Base-by-base conservation (phyloP, 2,888 invertebrate species). In the Macropis europaea region DNA sequence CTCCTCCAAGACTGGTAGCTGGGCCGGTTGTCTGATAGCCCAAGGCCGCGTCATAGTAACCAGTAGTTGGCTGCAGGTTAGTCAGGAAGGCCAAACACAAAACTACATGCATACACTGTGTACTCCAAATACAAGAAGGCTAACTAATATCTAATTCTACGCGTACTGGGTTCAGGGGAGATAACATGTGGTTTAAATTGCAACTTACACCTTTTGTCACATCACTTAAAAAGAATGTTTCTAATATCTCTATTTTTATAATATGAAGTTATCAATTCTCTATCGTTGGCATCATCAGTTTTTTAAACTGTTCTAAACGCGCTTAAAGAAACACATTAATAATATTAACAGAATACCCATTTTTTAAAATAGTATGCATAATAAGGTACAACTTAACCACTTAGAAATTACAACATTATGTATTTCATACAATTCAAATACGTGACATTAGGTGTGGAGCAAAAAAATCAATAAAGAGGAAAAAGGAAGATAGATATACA, bases 1-100 rank as follows among this genome's bases (percentile, higher is more conserved):
- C 94, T 66, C 94, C 93, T 50, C 94, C 93, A 84, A 94, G 90
- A 84, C 94, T 94, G 74, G 94, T 94, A 73, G 94, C 89, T 42
- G 90, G 89, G 63, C 88, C 90, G 63, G 89, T 94, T 76, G 94
- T 93, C 91, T 93, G 93, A 91, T 94, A 95, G 90, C 94, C 93
- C 91, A 95, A 79, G 73, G 89, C 80, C 85, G 89, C 92, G 90
- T 95, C 95, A 90, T 94, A 95, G 91, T 94, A 95, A 87, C 93
- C 93, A 85, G 92, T 91, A 88, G 90, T 90, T 86, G 90, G 89
- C 90, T 90, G 87, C 87, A 88, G 86, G 89, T 89, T 89, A 89
- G 88, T 89, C 87, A 88, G 87, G 88, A 83, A 89, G 86, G 87
- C 88, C 87, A 89, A 89, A 89, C 89, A 89, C 89, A 89, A 89